Base-by-base conservation (phyloP, 2,113 vertebrate species). In the Polypterus senegalus region DNA sequence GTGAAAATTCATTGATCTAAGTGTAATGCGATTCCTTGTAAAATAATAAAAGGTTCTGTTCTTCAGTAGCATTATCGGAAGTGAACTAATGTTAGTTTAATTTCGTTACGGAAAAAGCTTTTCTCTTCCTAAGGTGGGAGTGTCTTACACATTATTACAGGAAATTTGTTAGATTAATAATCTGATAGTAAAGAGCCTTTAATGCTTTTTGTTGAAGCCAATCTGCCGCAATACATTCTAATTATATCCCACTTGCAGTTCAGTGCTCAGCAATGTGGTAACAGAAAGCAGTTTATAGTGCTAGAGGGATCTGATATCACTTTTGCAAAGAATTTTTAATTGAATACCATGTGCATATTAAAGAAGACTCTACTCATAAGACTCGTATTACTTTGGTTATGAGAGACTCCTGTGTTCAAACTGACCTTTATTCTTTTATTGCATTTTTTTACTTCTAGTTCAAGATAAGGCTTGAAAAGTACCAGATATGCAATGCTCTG, bases 21-120 rank as follows among this genome's bases (percentile, higher is more conserved):
- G 27, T 27, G 27, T 45, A 58, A 58, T 58, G 56, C 27, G 46
- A 27, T 7, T 45, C 9, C 9, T 58, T 58, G n/a, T 45, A 43
- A 58, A 45, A 45, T 7, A 58, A 5, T 8, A 44, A 27, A 45
- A 45, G 43, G 27, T 45, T 7, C 2, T 58, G 6, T 27, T 43
- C n/a, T 58, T 58, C 9, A 58, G 27, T 27, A 27, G 27, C 54
- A 55, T 8, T 56, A 56, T 56, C 27, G 46, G 43, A 58, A 45
- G 56, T 9, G 6, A 58, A 8, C 27, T 58, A 45, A 58, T 58
- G 56, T 45, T 44, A 6, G 4, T 44, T 45, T 58, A 45, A 58
- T 58, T 58, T 58, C 5, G 43, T 58, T 58, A 45, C n/a, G 46
- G 56, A 43, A 58, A 27, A 58, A 58, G 56, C 56, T 58, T 58